Evolutionary conservation across 1,140 invertebrate genomes (phyloP).

Genomic region (Drosophila sp.): DNA sequence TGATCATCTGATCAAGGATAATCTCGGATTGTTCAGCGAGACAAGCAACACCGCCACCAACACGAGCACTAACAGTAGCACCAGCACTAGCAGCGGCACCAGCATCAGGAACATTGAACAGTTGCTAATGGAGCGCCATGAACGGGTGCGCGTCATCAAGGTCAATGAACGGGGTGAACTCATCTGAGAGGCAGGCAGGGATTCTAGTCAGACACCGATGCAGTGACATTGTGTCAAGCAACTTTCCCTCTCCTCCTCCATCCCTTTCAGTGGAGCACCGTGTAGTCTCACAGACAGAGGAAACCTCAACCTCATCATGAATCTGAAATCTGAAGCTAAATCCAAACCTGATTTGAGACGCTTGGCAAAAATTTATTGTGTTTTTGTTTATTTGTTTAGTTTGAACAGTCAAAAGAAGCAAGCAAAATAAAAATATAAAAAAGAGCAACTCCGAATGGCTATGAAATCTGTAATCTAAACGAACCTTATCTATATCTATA

Average conservation of each 20-base stretch:
- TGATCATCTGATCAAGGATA: constrained; percentile 95
- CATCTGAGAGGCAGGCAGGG: constrained; percentile 50
- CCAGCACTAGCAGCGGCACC: constrained; percentile 86
- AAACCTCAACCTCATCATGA: constrained; percentile 1
- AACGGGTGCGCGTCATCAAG: constrained; percentile 83
- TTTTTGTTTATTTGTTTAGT: neutral
- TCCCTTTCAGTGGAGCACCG: neutral
- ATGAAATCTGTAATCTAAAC: constrained; percentile 21
- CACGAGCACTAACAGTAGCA: constrained; percentile 86
- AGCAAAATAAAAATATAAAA: constrained; percentile 20
- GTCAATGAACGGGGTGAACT: constrained; percentile 80
- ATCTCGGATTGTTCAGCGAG: constrained; percentile 92
- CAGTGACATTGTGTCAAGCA: constrained; percentile 10
- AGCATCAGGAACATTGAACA: constrained; percentile 91
- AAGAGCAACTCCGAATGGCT: constrained; percentile 16
- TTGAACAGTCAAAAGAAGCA: neutral
- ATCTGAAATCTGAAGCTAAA: constrained; percentile 3
- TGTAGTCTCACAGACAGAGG: neutral
- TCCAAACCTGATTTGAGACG: neutral
- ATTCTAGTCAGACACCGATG: constrained; percentile 3
- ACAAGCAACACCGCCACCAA: constrained; percentile 59
- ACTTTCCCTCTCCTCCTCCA: neutral
- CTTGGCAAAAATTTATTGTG: neutral
- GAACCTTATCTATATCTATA: constrained; percentile 43
- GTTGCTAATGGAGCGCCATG: constrained; percentile 91